phyloP scores from a whole-genome alignment of 1,140 invertebrate species.

The Drosophila kikkawai region DNA sequence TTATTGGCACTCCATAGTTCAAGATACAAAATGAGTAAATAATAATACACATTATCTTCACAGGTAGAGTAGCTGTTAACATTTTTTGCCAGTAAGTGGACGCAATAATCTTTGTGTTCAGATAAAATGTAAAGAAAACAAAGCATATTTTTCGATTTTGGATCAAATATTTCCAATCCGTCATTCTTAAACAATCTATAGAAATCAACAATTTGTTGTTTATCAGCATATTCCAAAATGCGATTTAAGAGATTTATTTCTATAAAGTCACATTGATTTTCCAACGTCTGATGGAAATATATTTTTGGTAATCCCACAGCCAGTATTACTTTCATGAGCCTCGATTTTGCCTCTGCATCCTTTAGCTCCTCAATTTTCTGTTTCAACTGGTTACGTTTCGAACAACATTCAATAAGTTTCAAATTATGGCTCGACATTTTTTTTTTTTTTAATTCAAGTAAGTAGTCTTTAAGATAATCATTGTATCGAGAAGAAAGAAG shows the following conservation, averaged over 20 bases:
- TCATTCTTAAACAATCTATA: slow-evolving; percentile 18
- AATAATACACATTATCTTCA: slow-evolving; percentile 41
- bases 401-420: slow-evolving; percentile 48
- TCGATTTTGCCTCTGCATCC: not conserved
- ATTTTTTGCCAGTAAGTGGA: slow-evolving; percentile 25
- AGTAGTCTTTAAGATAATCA: slow-evolving; percentile 46
- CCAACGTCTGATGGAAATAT: slow-evolving; percentile 6
- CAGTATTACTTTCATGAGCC: slow-evolving; percentile 18
- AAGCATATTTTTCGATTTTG: slow-evolving; percentile 38
- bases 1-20: slow-evolving; percentile 43
- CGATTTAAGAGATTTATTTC: slow-evolving; percentile 34
- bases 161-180: slow-evolving; percentile 16
- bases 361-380: slow-evolving; percentile 14
- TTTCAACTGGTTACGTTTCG: slow-evolving; percentile 32
- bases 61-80: slow-evolving; percentile 11
- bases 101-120: slow-evolving; percentile 36
- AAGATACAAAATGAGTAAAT: slow-evolving; percentile 52
- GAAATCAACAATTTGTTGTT: slow-evolving; percentile 6
- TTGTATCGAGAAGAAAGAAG: slow-evolving; percentile 52
- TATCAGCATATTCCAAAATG: slow-evolving; percentile 42
- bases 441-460: slow-evolving; percentile 35
- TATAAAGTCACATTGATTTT: slow-evolving; percentile 18
- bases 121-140: slow-evolving; percentile 54
- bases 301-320: slow-evolving; percentile 16
- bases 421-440: slow-evolving; percentile 14